Evolutionary conservation across 2,797 vertebrate species (phyloP).

Genomic region (Cossypha caffra): DNA sequence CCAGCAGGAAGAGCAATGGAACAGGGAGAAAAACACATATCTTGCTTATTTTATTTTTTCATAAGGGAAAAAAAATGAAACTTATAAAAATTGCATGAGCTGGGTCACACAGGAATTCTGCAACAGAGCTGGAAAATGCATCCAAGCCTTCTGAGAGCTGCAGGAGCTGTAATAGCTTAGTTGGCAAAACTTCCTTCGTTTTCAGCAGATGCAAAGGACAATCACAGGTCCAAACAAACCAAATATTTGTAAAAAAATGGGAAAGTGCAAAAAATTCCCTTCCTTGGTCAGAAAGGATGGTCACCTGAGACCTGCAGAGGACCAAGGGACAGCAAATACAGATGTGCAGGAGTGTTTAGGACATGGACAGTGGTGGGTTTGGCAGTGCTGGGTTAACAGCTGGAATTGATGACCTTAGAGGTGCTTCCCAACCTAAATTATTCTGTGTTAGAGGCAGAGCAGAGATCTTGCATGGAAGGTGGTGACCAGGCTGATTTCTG

Average conservation of each 20-base stretch:
- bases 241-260: not conserved
- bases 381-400: not conserved
- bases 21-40: not conserved
- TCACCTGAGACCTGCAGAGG: not conserved
- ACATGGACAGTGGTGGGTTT: not conserved
- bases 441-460: not conserved
- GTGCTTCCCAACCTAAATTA: not conserved
- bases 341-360: not conserved
- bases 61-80: not conserved
- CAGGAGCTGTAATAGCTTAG: not conserved
- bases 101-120: not conserved
- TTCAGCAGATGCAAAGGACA: not conserved
- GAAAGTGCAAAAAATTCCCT: not conserved
- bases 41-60: conserved; percentile 1
- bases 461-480: not conserved
- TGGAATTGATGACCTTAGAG: no score
- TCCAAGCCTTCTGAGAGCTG: conserved; percentile 8
- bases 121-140: not conserved
- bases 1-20: not conserved
- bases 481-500: not conserved
- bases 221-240: not conserved
- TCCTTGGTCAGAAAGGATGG: not conserved
- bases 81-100: conserved; percentile 7
- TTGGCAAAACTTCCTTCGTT: not conserved
- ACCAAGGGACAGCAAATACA: not conserved